Conservation (phyloP, 2,888 invertebrate species). For the Drosophila heteroneura region DNA sequence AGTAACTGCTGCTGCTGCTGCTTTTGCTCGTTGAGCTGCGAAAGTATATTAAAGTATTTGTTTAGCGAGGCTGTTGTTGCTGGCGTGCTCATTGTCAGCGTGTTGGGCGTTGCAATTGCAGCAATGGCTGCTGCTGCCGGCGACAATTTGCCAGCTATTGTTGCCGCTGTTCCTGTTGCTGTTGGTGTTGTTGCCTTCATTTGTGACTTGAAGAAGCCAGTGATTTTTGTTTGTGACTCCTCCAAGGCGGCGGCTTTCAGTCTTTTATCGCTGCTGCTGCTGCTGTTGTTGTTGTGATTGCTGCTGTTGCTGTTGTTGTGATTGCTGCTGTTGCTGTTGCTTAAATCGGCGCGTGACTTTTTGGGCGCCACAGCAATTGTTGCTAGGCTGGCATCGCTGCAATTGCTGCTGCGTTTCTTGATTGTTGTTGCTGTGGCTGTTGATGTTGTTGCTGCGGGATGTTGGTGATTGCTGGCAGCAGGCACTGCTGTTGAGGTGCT, state of each 20-base stretch:
- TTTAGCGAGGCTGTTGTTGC: conserved; percentile 83
- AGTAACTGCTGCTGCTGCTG: conserved; percentile 52
- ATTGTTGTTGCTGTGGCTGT: conserved; percentile 22
- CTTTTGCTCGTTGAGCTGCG: conserved; percentile 81
- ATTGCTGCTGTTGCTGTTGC: conserved; percentile 19
- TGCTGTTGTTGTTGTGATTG: conserved; percentile 27
- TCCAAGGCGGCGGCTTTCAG: conserved; percentile 84
- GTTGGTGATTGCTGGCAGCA: conserved; percentile 38
- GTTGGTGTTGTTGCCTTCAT: conserved; percentile 87
- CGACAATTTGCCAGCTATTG: conserved; percentile 39
- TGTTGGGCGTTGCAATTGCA: conserved; percentile 56
- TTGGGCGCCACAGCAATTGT: conserved; percentile 70
- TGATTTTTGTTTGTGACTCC: conserved; percentile 90
- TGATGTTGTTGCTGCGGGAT: conserved; percentile 22
- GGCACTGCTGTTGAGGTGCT: conserved; percentile 69
- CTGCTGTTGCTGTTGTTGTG: conserved; percentile 25
- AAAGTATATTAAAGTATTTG: conserved; percentile 84
- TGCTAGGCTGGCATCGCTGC: conserved; percentile 37
- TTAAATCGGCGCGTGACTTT: conserved; percentile 73
- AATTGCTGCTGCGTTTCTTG: conserved; percentile 23
- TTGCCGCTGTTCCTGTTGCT: neutral
- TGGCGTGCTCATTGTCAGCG: conserved; percentile 81
- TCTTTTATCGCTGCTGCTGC: conserved; percentile 75
- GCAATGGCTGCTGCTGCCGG: conserved; percentile 43
- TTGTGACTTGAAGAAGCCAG: conserved; percentile 93